Base-by-base conservation (phyloP, 2,888 invertebrate genomes). In the Thalpophila matura region DNA sequence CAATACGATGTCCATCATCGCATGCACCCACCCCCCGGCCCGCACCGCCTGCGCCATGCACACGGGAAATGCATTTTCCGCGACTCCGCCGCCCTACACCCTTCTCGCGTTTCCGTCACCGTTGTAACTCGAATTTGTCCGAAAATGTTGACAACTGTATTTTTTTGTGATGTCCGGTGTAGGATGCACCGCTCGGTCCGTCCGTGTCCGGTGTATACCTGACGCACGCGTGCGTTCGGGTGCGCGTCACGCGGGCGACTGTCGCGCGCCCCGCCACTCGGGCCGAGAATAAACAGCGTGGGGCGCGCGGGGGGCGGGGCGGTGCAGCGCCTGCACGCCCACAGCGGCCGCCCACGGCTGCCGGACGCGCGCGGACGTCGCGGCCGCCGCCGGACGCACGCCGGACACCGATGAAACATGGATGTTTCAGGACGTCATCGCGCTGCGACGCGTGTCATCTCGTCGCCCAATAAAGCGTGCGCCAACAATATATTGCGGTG, bases 11-110 rank as follows among this genome's bases (percentile, higher is more conserved):
- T 95, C 95, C 95, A 95, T 94, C 95, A 95, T 94, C 94, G 94
- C 94, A 93, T 95, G 95, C 95, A 95, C 95, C 95, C 95, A 93
- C 95, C 95, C 95, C 96, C 95, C 95, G 95, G 95, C 92, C 92
- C 95, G 90, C 93, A 88, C 89, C 91, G 89, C 91, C 91, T 91
- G 92, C 93, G 92, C 93, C 87, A 86, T 93, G 93, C 93, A 93
- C 92, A 88, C 84, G 89, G 92, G 87, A 92, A 92, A 92, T 94
- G 94, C 94, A 94, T 91, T 91, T 90, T 88, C 91, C 89, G 86
- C 89, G 84, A 84, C 85, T 78, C 83, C 84, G 74, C 85, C 83
- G 84, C 86, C 84, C 83, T 80, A 82, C 87, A 90, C 92, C 89
- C 87, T 84, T 86, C 86, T 77, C 86, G 80, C 85, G 77, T 59